phyloP scores from a whole-genome alignment of 30 jellyfish, hydroid and myxozoan species.

The Haliclystus octoradiatus region DNA sequence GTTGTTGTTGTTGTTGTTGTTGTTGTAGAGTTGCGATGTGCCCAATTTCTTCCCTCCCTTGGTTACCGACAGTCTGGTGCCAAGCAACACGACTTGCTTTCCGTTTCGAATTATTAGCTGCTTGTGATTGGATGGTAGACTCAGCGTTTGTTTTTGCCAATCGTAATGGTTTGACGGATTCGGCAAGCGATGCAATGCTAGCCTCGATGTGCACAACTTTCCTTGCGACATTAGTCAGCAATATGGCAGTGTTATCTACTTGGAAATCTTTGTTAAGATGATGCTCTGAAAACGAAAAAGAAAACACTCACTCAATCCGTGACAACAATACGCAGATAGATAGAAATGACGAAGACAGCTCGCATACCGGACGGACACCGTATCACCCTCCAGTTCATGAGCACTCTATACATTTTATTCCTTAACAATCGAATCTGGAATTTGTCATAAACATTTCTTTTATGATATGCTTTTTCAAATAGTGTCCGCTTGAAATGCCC shows the following conservation, averaged over 20 bases:
- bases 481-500: neutral
- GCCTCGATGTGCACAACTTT: slow-evolving; percentile 37
- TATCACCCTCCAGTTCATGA: slow-evolving; percentile 11
- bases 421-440: neutral
- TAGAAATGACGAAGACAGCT: too few relatives aligned
- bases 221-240: slow-evolving; percentile 62
- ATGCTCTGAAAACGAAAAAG: slow-evolving; percentile 29
- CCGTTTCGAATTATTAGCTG: too few relatives aligned
- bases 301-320: too few relatives aligned
- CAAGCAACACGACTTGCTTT: neutral
- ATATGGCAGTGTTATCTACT: slow-evolving; percentile 64
- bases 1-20: too few relatives aligned
- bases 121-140: neutral
- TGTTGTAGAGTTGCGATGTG: neutral
- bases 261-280: slow-evolving; percentile 63
- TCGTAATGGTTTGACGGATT: too few relatives aligned
- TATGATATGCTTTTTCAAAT: neutral
- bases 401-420: slow-evolving; percentile 8
- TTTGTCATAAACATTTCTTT: neutral
- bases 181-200: neutral
- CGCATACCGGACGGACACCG: slow-evolving; percentile 12
- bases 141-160: too few relatives aligned
- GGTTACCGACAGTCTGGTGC: neutral
- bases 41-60: neutral
- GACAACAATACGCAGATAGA: too few relatives aligned